Evolutionary conservation across 2,113 vertebrate species (phyloP).

Genomic region (Chunga burmeisteri): DNA sequence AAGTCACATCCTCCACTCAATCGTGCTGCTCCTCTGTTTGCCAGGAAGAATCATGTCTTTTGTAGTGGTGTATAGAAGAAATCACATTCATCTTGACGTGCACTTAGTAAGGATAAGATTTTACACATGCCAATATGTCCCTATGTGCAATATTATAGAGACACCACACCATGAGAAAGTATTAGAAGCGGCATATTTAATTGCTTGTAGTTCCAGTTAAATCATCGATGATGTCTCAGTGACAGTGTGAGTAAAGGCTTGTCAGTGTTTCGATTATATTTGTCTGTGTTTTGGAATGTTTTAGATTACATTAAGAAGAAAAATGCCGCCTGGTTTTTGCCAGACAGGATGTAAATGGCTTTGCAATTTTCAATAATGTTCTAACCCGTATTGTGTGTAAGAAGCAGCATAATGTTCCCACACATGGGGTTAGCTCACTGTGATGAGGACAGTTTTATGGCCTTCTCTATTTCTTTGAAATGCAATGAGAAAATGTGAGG

Average conservation of each 20-base stretch:
- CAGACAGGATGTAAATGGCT: conserved; percentile 30
- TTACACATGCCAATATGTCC: neutral
- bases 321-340: neutral
- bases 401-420: neutral
- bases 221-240: neutral
- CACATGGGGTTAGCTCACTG: conserved; percentile 5
- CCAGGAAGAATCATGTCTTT: neutral
- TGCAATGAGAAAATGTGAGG: neutral
- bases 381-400: neutral
- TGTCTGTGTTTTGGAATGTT: neutral
- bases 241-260: neutral
- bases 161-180: neutral
- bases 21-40: neutral
- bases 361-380: neutral
- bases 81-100: neutral
- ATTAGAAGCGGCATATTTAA: neutral
- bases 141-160: neutral
- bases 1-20: neutral
- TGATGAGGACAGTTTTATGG: conserved; percentile 30
- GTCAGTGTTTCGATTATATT: neutral
- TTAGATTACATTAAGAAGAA: conserved; percentile 6
- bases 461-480: conserved; percentile 18
- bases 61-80: neutral
- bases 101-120: neutral
- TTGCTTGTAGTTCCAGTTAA: neutral